A percentile compares a stretch with the other conserved stretches of the same genome.
phyloP scores from a whole-genome alignment of 2,888 invertebrate species.

The Clivina fossor region DNA sequence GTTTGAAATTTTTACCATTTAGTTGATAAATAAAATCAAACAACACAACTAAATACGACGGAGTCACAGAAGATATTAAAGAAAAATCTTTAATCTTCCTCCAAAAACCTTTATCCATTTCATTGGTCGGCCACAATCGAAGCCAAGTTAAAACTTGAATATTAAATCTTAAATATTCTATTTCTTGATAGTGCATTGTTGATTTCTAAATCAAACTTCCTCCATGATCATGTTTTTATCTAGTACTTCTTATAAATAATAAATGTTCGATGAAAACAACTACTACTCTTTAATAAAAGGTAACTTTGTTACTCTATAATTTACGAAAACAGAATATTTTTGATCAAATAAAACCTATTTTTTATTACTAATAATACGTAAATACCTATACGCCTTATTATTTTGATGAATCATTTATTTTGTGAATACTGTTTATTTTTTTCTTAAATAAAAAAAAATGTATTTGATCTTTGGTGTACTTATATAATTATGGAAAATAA shows the following conservation, averaged over 20 bases:
- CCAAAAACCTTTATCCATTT: slow-evolving; percentile 20
- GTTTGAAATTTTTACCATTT: slow-evolving; percentile 11
- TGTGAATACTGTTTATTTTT: no score
- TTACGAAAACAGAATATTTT: no score
- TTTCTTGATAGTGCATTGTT: slow-evolving; percentile 10
- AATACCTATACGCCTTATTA: no score
- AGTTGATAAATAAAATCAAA: slow-evolving; percentile 26
- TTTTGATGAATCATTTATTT: no score
- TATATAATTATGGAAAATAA: no score
- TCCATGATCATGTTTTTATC: background rate
- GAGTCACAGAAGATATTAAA: slow-evolving; percentile 20
- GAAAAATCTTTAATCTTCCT: slow-evolving; percentile 26
- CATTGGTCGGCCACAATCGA: slow-evolving; percentile 21
- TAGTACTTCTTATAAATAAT: background rate
- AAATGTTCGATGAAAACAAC: slow-evolving; percentile 2
- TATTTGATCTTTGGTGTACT: no score
- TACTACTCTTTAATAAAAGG: background rate
- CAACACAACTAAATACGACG: slow-evolving; percentile 21
- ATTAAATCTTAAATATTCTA: slow-evolving; percentile 23
- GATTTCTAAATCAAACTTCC: no score
- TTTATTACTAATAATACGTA: no score
- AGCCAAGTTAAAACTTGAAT: slow-evolving; percentile 21
- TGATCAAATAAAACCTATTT: no score
- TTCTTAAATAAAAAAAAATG: no score
- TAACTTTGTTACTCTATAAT: no score